phyloP scores from a whole-genome alignment of 2,797 vertebrate species.

The Sparidentex hasta region DNA sequence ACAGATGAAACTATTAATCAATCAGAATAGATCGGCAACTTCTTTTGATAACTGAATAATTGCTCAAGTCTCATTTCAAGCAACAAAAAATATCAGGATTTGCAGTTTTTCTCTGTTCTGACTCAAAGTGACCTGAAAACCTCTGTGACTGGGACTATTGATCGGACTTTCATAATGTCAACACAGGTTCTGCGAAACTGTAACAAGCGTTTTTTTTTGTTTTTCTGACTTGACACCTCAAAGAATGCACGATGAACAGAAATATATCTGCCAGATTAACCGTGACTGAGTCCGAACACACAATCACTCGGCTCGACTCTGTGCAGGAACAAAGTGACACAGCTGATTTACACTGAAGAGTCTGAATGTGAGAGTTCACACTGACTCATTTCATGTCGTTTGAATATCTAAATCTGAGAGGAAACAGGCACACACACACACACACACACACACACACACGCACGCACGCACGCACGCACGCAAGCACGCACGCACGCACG shows the following conservation, averaged over 20 bases:
- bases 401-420: slow-evolving; percentile 43
- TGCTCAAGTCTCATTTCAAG: neutral
- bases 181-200: too few species aligned
- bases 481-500: too few species aligned
- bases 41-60: neutral
- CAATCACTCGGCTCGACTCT: neutral
- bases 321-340: slow-evolving; percentile 4
- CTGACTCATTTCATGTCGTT: slow-evolving; percentile 17
- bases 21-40: neutral
- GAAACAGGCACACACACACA: slow-evolving; percentile 1
- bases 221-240: neutral
- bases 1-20: neutral
- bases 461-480: neutral
- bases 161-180: too few species aligned
- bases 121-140: neutral
- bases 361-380: slow-evolving; percentile 9
- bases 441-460: neutral
- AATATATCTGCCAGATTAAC: neutral
- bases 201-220: neutral
- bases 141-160: too few species aligned
- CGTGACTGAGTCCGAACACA: neutral
- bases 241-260: neutral
- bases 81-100: neutral
- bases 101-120: neutral
- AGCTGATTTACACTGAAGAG: slow-evolving; percentile 23